phyloP scores from a whole-genome alignment of 2,888 invertebrate species.

The Cartodere bifasciata region DNA sequence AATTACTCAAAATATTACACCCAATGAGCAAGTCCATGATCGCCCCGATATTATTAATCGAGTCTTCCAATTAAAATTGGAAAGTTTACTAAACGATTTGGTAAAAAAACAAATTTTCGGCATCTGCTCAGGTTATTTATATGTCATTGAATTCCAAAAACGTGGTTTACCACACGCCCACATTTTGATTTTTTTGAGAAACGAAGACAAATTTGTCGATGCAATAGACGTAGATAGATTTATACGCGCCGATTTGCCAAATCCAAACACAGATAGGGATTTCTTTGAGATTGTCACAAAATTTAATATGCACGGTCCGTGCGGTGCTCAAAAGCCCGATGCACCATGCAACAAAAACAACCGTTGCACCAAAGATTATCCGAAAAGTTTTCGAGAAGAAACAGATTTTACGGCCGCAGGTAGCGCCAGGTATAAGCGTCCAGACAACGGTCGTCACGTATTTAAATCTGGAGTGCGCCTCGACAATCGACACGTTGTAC shows the following conservation, averaged over 20 bases:
- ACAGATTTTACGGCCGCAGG: neutral
- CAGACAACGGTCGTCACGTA: neutral
- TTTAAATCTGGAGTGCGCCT: neutral
- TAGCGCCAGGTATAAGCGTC: slow-evolving; percentile 1
- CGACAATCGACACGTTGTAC: neutral
- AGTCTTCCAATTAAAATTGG: slow-evolving; percentile 9
- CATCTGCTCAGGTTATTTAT: neutral
- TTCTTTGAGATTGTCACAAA: slow-evolving; percentile 4
- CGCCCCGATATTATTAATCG: slow-evolving; percentile 13
- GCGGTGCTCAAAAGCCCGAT: neutral
- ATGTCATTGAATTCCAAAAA: slow-evolving; percentile 5
- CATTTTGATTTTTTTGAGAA: neutral
- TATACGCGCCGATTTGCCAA: slow-evolving; percentile 1
- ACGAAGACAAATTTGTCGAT: neutral
- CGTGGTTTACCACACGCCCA: slow-evolving; percentile 4
- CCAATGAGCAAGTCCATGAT: slow-evolving; percentile 8
- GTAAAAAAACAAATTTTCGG: neutral
- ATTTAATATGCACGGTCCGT: slow-evolving; percentile 3
- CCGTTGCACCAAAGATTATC: slow-evolving; percentile 2
- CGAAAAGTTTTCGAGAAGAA: slow-evolving; percentile 1
- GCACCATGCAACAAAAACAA: slow-evolving; percentile 1
- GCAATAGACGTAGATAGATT: neutral
- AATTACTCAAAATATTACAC: neutral
- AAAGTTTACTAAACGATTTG: neutral
- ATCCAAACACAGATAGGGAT: neutral